These are phyloP conservation scores for Pyxicephalus adspersus DNA, from an alignment of 2,113 vertebrate species.

Conservation along the genomic window DNA sequence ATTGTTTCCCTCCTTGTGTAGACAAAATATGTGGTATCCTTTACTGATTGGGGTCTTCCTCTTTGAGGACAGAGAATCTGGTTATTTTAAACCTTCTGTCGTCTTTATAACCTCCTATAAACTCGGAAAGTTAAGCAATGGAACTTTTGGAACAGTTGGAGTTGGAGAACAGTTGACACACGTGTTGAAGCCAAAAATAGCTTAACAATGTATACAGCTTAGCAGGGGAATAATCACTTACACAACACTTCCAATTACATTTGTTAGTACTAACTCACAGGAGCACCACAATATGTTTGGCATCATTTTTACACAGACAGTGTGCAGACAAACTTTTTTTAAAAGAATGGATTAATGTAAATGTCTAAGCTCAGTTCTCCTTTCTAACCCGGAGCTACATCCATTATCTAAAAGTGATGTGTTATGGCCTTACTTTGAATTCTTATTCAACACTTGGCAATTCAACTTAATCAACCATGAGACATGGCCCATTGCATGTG, in stretches of 20 bases:
- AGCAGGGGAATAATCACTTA: too few relatives aligned
- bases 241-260: not conserved
- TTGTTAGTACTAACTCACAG: not conserved
- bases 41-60: not conserved
- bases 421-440: not conserved
- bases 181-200: too few relatives aligned
- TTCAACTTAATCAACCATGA: conserved; percentile 4
- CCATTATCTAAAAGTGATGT: conserved; percentile 13
- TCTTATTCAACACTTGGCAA: conserved; percentile 28
- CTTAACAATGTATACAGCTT: too few relatives aligned
- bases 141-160: too few relatives aligned
- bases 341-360: not conserved
- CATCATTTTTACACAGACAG: not conserved
- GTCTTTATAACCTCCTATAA: too few relatives aligned
- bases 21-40: not conserved
- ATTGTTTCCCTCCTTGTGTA: too few relatives aligned
- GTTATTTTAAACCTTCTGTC: too few relatives aligned
- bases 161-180: too few relatives aligned
- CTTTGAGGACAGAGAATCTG: not conserved
- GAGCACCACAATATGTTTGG: not conserved
- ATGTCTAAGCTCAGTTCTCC: not conserved
- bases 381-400: not conserved
- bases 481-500: not conserved
- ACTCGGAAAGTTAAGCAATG: too few relatives aligned
- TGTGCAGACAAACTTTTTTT: not conserved